These are phyloP conservation scores for Pyrrhosoma nymphula DNA, from an alignment of 2,888 invertebrate genomes.

Conservation along the genomic window DNA sequence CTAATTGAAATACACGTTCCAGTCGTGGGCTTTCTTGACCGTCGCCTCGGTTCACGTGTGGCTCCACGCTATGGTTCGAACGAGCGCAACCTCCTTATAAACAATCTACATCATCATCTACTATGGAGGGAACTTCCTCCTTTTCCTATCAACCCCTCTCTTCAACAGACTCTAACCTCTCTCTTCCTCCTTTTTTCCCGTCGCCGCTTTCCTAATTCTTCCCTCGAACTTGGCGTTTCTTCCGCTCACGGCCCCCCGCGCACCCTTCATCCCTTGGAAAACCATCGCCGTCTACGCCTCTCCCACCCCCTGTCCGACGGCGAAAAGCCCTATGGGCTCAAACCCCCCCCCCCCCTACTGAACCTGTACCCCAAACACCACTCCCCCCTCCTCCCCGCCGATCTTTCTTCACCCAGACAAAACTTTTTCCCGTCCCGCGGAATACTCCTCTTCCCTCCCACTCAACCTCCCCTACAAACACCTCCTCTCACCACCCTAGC, in stretches of 20 bases:
- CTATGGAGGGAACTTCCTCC: background rate
- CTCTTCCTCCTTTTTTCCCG: background rate
- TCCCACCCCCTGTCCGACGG: background rate
- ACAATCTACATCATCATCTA: background rate
- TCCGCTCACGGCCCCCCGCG: background rate
- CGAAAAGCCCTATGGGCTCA: background rate
- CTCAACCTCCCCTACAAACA: background rate
- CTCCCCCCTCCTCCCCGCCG: background rate
- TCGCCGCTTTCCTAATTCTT: background rate
- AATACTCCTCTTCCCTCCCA: background rate
- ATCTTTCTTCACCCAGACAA: background rate
- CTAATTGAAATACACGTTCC: no score
- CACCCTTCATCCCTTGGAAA: background rate
- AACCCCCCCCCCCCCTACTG: background rate
- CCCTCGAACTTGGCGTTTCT: background rate
- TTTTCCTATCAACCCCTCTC: background rate
- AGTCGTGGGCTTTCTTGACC: no score
- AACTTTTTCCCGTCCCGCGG: background rate
- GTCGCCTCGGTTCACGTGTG: background rate
- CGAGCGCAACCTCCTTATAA: background rate
- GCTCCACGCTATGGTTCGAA: background rate
- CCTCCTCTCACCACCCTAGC: background rate
- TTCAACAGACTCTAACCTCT: background rate
- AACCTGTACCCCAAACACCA: background rate
- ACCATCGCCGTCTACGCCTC: background rate